phyloP scores from a whole-genome alignment of 2,888 invertebrate species.

The Galerucella nymphaeae region DNA sequence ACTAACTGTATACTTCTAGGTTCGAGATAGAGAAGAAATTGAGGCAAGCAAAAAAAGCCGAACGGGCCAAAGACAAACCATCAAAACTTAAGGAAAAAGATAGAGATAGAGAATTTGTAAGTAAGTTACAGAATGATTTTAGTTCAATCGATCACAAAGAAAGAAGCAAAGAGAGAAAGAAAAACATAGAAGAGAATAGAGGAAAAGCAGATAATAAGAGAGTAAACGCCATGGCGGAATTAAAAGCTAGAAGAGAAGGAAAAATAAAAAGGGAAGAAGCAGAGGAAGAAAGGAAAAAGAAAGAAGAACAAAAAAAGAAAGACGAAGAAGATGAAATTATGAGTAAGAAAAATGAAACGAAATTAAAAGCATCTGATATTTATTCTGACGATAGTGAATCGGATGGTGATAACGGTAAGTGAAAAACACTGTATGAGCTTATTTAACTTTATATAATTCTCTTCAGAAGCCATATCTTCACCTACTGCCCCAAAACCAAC shows the following conservation, averaged over 20 bases:
- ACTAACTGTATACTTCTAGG: conserved; percentile 61
- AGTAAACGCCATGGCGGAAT: conserved; percentile 91
- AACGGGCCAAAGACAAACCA: conserved; percentile 71
- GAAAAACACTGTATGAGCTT: neutral
- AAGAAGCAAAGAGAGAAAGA: conserved; percentile 85
- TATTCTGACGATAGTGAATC: conserved; percentile 89
- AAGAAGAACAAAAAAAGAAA: conserved; percentile 70
- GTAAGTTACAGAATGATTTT: conserved; percentile 59
- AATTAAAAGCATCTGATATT: conserved; percentile 93
- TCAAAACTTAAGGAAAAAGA: conserved; percentile 79
- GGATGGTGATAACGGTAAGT: conserved; percentile 67
- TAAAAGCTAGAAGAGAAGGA: conserved; percentile 92
- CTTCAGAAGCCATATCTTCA: conserved; percentile 45
- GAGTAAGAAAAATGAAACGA: conserved; percentile 76
- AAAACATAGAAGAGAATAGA: conserved; percentile 89
- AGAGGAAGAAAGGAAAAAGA: conserved; percentile 71
- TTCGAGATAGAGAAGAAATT: conserved; percentile 97
- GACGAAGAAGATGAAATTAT: conserved; percentile 65
- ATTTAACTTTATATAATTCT: conserved; percentile 17
- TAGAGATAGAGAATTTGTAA: conserved; percentile 74
- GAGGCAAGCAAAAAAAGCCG: conserved; percentile 82
- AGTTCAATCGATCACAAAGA: conserved; percentile 77
- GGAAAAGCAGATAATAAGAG: conserved; percentile 77
- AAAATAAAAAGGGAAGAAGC: conserved; percentile 74
- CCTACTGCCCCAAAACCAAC: conserved; percentile 47